Evolutionary conservation across 2,797 vertebrate species (phyloP).

Genomic region (Huso huso): DNA sequence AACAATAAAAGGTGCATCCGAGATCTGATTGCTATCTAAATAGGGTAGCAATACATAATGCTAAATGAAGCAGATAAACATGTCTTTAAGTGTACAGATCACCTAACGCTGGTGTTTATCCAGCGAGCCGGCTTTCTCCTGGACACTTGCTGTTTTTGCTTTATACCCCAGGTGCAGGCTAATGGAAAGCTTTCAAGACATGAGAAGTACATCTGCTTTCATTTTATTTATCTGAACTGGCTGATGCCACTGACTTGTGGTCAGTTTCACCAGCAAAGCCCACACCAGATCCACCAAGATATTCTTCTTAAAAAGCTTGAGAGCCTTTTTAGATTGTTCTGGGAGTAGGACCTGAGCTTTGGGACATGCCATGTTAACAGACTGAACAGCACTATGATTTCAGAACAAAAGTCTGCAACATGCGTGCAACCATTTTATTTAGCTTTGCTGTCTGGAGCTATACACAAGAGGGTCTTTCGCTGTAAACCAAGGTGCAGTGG

Average conservation of each 20-base stretch:
- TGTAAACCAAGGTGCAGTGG: slow-evolving; percentile 10
- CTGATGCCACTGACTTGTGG: slow-evolving; percentile 69
- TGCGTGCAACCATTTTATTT: slow-evolving; percentile 56
- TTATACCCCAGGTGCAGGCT: slow-evolving; percentile 64
- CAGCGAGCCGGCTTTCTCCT: slow-evolving; percentile 18
- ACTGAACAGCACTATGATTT: slow-evolving; percentile 48
- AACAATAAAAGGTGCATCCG: neutral
- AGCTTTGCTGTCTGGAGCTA: slow-evolving; percentile 47
- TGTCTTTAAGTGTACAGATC: slow-evolving; percentile 56
- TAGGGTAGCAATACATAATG: slow-evolving; percentile 51
- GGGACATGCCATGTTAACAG: slow-evolving; percentile 64
- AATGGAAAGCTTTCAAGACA: slow-evolving; percentile 96
- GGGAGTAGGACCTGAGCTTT: slow-evolving; percentile 55
- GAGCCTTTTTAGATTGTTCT: slow-evolving; percentile 47
- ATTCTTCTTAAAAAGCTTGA: slow-evolving; percentile 60
- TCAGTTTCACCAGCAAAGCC: slow-evolving; percentile 47
- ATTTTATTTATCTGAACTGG: slow-evolving; percentile 68
- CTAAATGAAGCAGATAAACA: slow-evolving; percentile 67
- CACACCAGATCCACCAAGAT: slow-evolving; percentile 33
- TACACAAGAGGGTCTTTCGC: slow-evolving; percentile 43
- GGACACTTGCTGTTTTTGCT: slow-evolving; percentile 59
- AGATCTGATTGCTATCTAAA: slow-evolving; percentile 26
- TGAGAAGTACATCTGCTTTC: slow-evolving; percentile 66
- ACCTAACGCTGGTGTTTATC: slow-evolving; percentile 22
- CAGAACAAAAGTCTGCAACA: slow-evolving; percentile 51